Conservation (phyloP, 2,797 vertebrate species). For the Brachyalestes nurse region DNA sequence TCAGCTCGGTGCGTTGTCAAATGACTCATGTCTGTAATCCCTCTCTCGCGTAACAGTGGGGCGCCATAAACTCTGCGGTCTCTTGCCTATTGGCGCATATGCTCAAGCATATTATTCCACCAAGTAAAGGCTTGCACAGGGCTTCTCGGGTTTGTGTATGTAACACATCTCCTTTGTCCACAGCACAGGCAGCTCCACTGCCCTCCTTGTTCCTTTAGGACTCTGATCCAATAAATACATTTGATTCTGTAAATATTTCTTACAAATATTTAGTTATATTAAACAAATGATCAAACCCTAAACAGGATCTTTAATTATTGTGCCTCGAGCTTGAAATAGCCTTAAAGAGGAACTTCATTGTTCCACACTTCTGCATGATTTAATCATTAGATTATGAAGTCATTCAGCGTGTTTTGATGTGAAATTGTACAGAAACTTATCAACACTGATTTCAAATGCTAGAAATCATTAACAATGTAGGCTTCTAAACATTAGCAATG, state of each 20-base stretch:
- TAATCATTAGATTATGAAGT: too few species aligned
- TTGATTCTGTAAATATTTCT: neutral
- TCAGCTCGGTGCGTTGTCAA: neutral
- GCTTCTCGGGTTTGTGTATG: constrained; percentile 33
- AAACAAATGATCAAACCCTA: too few species aligned
- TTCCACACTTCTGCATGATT: too few species aligned
- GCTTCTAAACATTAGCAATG: too few species aligned
- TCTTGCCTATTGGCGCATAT: neutral
- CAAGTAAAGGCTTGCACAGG: constrained; percentile 46
- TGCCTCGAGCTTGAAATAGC: too few species aligned
- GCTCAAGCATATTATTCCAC: constrained; percentile 40
- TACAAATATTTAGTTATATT: too few species aligned
- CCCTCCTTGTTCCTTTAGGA: neutral
- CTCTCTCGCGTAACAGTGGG: neutral
- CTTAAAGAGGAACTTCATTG: too few species aligned
- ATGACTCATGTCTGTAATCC: constrained; percentile 5
- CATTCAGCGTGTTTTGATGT: too few species aligned
- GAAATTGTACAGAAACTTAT: too few species aligned
- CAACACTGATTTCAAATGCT: too few species aligned
- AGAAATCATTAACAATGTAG: too few species aligned
- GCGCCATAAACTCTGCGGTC: neutral
- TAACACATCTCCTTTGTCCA: constrained; percentile 34
- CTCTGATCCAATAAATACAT: neutral
- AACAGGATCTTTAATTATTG: too few species aligned
- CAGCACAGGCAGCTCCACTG: neutral